phyloP scores from a whole-genome alignment of 2,888 invertebrate species.

The Camponotus fellah region DNA sequence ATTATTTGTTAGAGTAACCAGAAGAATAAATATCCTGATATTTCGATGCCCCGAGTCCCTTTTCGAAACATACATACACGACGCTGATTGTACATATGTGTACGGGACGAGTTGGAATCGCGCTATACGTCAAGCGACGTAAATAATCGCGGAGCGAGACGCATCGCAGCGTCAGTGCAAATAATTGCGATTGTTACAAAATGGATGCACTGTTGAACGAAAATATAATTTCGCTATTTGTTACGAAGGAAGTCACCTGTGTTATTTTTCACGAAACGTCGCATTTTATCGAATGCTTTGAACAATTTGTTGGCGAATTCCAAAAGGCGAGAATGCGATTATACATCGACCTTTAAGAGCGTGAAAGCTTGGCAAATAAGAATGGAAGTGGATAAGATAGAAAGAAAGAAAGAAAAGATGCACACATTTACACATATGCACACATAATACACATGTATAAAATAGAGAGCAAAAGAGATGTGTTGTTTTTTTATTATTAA shows the following conservation, averaged over 20 bases:
- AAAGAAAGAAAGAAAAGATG: neutral
- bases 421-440: too few relatives aligned
- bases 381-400: neutral
- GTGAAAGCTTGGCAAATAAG: neutral
- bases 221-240: constrained; percentile 59
- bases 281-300: neutral
- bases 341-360: neutral
- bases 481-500: neutral
- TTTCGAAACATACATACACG: neutral
- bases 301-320: neutral
- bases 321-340: neutral
- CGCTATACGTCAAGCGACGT: constrained; percentile 65
- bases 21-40: neutral
- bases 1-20: constrained; percentile 1
- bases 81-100: neutral
- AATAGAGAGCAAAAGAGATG: neutral
- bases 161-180: constrained; percentile 44
- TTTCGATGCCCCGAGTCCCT: neutral
- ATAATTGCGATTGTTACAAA: constrained; percentile 47
- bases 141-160: constrained; percentile 62
- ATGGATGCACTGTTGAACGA: constrained; percentile 28
- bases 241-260: constrained; percentile 24
- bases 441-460: neutral
- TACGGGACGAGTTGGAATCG: neutral
- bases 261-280: constrained; percentile 4